Evolutionary conservation across 1,140 invertebrate genomes (phyloP), one percentile per base, ranked within the genome.

Genomic region (Cyphomyrmex costatus): DNA sequence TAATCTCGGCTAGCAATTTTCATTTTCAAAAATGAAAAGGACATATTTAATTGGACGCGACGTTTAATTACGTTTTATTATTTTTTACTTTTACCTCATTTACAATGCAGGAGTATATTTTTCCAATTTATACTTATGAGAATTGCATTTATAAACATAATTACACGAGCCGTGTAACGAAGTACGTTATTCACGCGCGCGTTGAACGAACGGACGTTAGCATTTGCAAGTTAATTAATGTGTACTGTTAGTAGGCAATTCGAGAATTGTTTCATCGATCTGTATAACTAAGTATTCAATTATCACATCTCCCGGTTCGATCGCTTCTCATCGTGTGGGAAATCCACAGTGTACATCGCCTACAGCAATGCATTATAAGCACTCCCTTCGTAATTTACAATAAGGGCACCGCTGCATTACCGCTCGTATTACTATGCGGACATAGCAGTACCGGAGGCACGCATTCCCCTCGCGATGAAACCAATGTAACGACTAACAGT

Each of bases 261-360:
- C 63, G 77, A 51, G 77, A 80, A 70, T 80, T 56, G 63, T 80
- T 80, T 70, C 46, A 80, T 80, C 63, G 77, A 80, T 80, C 77
- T 80, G 77, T 80, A 12, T 80, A 80, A 70, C 68, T 83, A 61
- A 83, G 79, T 74, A 73, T 73, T 74, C 79, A 74, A 83, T 83
- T 83, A 83, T 83, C 74, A 60, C 79, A 74, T 71, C 49, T 83
- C 65, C 27, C 30, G 14, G 24, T 30, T 46, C 36, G 68, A 74
- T 74, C 79, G 79, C 68, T 49, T 24, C 56, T 60, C 68, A n/a
- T 73, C 79, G 27, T 56, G 66, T 60, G 68, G 79, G 79, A 83
- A 74, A 83, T 74, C 79, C 68, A n/a, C 63, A 73, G 24, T 24
- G 79, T 21, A 83, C 36, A 60, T 24, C 14, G 79, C 79, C 68